Evolutionary conservation across 2,113 vertebrate genomes (phyloP), one percentile per base, ranked within the genome.

Genomic region (Syrmaticus mikado): DNA sequence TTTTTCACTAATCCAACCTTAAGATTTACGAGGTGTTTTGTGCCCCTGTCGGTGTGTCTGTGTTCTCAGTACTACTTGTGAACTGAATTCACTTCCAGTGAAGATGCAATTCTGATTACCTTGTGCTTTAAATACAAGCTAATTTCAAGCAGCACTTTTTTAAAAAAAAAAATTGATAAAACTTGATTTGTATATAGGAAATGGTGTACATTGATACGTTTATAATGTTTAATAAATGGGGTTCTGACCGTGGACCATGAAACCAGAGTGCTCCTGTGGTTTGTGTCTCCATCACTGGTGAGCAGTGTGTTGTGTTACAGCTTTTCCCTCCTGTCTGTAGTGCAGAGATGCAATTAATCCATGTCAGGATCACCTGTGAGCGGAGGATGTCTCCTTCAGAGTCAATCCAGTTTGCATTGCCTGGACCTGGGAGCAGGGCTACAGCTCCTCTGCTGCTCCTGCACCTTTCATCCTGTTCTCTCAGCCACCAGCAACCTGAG

Each of bases 141-240:
- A 48, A 77, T 93, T 96, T 95, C 92, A 82, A 92, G 61, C 77
- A 71, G 96, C 91, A 95, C 95, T 94, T 97, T 86, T 73, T 10
- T 5, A 6, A 48, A 24, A 13, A 57, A 8, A 50, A 94, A 92
- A 94, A 93, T 80, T 61, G 78, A 95, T 85, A 68, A 53, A 90
- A 72, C 58, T 94, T 96, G 92, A 96, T 98, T 94, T 97, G 95
- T 97, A 95, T 77, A 91, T 96, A 95, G 95, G 95, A 95, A 90
- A 79, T 50, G 60, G 62, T 96, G 94, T 91, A 97, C 95, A 96
- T 94, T 92, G 95, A 45, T 90, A 90, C 91, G 83, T 97, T 97
- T 97, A 93, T 96, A 95, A 96, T 68, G 90, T 92, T 97, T 77
- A 97, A 96, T 97, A 97, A 97, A 97, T 20, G 87, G 64, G 86